phyloP scores from a whole-genome alignment of 2,888 invertebrate genomes.

The Brenthis hecate region DNA sequence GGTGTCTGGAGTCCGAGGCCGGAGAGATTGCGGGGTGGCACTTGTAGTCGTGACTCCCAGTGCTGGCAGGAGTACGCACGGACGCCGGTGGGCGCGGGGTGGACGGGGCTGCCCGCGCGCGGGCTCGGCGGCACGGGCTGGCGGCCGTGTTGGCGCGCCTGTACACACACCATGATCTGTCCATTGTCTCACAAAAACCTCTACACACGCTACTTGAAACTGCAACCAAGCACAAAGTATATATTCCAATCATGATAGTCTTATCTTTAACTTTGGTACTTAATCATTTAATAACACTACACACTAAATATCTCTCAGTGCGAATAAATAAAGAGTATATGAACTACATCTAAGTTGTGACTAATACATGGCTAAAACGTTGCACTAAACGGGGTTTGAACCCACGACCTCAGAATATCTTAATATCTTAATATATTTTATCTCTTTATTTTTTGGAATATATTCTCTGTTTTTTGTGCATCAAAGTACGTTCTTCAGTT shows the following conservation, averaged over 20 bases:
- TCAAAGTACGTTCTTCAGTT: constrained; percentile 28
- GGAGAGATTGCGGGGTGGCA: constrained; percentile 75
- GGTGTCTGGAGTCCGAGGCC: constrained; percentile 68
- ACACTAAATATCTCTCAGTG: background rate
- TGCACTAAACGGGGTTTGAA: background rate
- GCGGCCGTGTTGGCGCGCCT: constrained; percentile 82
- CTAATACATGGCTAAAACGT: background rate
- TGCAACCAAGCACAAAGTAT: constrained; percentile 17
- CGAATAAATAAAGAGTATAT: background rate
- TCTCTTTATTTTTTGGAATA: constrained; percentile 9
- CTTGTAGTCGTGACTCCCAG: constrained; percentile 82
- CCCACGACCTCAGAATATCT: background rate
- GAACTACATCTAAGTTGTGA: constrained; percentile 12
- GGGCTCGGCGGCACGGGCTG: constrained; percentile 79
- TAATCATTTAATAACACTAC: background rate
- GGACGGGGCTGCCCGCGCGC: constrained; percentile 77
- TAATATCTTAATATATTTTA: background rate
- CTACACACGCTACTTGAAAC: constrained; percentile 24
- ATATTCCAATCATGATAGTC: constrained; percentile 13
- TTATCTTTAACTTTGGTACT: background rate
- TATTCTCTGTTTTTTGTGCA: constrained; percentile 25
- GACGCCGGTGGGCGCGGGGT: constrained; percentile 82
- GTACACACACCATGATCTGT: constrained; percentile 30
- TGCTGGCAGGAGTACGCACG: constrained; percentile 83
- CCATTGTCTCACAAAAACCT: constrained; percentile 6